Base-by-base conservation (phyloP, 2,113 vertebrate species). In the Azemiops feae region DNA sequence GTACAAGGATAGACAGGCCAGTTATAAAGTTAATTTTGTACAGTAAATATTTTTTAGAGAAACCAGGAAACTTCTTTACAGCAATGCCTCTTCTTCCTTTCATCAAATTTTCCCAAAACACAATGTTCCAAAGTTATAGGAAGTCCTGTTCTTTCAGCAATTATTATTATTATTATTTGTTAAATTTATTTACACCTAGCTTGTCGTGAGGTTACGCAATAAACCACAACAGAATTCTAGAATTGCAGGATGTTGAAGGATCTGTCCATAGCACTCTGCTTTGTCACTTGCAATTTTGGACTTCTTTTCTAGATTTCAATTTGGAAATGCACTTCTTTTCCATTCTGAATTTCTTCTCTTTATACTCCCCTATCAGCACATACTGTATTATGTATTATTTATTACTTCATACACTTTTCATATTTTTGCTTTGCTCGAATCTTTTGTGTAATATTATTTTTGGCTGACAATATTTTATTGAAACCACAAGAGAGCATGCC, bases 1-100 rank as follows among this genome's bases (percentile, higher is more conserved):
- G 99, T 99, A 98, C 97, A 99, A 99, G 96, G 99, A 99, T 0
- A 99, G 99, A 97, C 99, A 99, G 99, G 99, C 98, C 88, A 98
- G 98, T 98, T 87, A 93, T 92, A 60, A 90, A 30, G 86, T 93
- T 23, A 0, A 0, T 97, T 96, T 91, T 52, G 95, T 96, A 92
- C 92, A 16, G 47, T 7, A 39, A 90, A 64, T 5, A 12, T 30
- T 87, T 93, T 90, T 60, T 43, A 87, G 55, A 90, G 45, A 50
- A 88, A 87, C 20, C 43, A 27, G 50, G 10, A 50, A 92, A 4
- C 20, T 81, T 58, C 25, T 86, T 23, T 25, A 16, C 43, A 43
- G 14, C 5, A 86, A 45, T 87, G 45, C 5, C 60, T 45, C 53
- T 74, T 1, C 14, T 20, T 34, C 0, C 54, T 7, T 10, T 2